Base-by-base conservation (phyloP, 2,888 invertebrate genomes). In the Hartigia nigra region DNA sequence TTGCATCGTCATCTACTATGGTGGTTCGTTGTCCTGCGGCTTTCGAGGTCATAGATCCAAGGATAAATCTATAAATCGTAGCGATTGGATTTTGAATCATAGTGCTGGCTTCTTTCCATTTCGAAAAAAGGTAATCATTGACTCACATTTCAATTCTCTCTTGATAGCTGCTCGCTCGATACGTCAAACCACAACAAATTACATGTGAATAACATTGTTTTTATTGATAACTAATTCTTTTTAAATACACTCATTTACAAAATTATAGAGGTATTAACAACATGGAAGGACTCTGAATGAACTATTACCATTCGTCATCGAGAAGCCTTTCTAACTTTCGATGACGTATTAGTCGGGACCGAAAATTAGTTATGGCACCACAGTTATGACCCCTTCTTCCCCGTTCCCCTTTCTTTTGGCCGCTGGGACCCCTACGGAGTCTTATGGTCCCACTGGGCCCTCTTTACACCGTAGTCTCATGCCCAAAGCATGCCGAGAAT, bases 401-500 rank as follows among this genome's bases (percentile, higher is more conserved):
- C 55, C 55, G 23, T 55, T 55, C 55, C 14, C 55, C 55, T 23
- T 9, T 55, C 55, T 23, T 55, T 23, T 23, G 23, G 23, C 23
- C 55, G 5, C 14, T 55, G 23, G 23, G 55, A 55, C 55, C 23
- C 55, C 55, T 55, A 55, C 23, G 23, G 55, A 55, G 55, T 55
- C 23, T 55, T 55, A 55, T 55, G 55, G 55, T 55, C 55, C 55
- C 23, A 55, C 23, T 55, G 55, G 23, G 9, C 55, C 23, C 23
- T 35, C 3, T 35, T 35, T 35, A 55, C 9, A 23, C 1, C 55
- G 55, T 14, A 55, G 55, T 55, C 55, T 81, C 75, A 81, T 76
- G 77, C 70, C 77, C 32, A 74, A 78, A 78, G 74, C 77, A 77
- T 77, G 78, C 69, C 72, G 80, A 78, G 14, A 79, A 81, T 79